Base-by-base conservation (phyloP, 1,140 invertebrate species). In the Drosophila aff. region DNA sequence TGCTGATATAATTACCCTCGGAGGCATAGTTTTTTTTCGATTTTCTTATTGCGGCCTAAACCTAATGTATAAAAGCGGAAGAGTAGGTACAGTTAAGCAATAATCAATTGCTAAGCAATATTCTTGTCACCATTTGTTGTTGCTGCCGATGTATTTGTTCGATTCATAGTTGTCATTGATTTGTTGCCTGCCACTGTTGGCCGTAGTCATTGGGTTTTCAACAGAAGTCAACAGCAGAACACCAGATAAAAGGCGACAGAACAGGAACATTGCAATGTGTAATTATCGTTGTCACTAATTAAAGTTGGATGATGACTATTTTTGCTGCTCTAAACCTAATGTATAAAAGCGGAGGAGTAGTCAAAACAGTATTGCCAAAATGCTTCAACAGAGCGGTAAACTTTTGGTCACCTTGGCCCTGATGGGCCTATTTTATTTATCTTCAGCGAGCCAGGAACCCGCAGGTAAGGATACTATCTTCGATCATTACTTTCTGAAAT, bases 211-310 rank as follows among this genome's bases (percentile, higher is more conserved):
- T 81, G 73, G 64, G 67, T 63, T 85, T 85, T 86, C 82, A 85
- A 85, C 82, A 85, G 82, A 85, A 86, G 82, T 85, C 82, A 80
- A 69, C 71, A 83, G 75, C 65, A 69, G 47, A 75, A 89, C 33
- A 63, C 23, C 36, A 68, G 85, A 89, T 89, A 89, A 89, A 90
- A 85, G 44, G 47, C 55, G 55, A 66, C 80, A 76, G 71, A 76
- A 63, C 76, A 76, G 76, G 52, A 47, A 31, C 50, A 79, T 43
- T 57, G 69, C 64, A 60, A 53, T 89, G 84, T 89, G 84, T 89
- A 89, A 89, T 89, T 89, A 84, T 89, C 85, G 84, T 89, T 89
- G 84, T 89, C 85, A 89, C 85, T 89, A 89, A 89, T 89, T 89
- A 89, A 89, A 89, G 85, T 79, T 63, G 76, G 52, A 73, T 73